Evolutionary conservation across 2,797 vertebrate genomes (phyloP).

Genomic region (Danionella dracula): DNA sequence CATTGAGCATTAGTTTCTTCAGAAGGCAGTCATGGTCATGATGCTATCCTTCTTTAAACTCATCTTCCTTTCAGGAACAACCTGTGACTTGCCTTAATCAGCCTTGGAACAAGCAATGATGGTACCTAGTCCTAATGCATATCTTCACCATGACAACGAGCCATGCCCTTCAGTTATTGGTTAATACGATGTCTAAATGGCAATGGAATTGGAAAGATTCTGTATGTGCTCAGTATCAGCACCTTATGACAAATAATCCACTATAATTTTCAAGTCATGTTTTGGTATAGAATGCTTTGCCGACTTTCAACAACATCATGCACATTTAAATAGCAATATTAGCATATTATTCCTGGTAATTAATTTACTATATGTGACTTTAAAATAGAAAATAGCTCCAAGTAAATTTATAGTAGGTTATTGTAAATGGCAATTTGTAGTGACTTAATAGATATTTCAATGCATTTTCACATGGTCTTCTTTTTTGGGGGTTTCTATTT

Average conservation of each 20-base stretch:
- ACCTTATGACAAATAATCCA: too few species aligned
- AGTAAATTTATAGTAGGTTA: too few species aligned
- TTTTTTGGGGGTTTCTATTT: too few species aligned
- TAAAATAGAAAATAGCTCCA: too few species aligned
- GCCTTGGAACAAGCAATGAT: constrained; percentile 21
- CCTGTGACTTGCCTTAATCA: constrained; percentile 22
- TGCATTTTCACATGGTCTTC: too few species aligned
- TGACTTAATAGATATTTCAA: too few species aligned
- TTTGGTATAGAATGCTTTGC: too few species aligned
- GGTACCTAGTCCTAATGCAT: neutral
- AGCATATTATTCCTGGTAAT: neutral
- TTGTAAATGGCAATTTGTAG: too few species aligned
- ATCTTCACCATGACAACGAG: neutral
- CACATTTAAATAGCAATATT: neutral
- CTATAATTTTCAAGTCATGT: too few species aligned
- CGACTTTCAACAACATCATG: too few species aligned
- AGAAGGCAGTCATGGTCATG: neutral
- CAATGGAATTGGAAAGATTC: neutral
- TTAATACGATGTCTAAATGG: neutral
- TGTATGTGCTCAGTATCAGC: too few species aligned
- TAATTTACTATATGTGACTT: neutral
- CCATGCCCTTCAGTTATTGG: neutral
- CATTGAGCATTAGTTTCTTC: neutral
- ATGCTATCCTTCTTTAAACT: neutral
- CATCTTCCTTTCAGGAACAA: neutral